Evolutionary conservation across 2,888 invertebrate species (phyloP).

Genomic region (Herminia tarsipennalis): DNA sequence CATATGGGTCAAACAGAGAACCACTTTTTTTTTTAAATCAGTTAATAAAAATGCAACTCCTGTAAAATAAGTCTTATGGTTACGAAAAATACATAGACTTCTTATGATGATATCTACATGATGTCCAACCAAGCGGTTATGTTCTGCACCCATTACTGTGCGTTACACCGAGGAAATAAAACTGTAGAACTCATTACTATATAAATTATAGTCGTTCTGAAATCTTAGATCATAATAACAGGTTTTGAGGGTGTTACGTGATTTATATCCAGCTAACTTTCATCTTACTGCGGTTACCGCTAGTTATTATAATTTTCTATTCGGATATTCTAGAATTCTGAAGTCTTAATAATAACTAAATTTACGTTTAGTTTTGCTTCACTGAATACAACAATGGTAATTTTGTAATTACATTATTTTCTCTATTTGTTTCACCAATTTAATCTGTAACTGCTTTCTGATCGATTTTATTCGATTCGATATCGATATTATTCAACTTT

Average conservation of each 20-base stretch:
- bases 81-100: conserved; percentile 19
- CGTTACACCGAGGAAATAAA: conserved; percentile 31
- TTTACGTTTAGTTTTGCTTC: conserved; percentile 47
- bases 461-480: conserved; percentile 24
- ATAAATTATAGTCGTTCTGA: conserved; percentile 28
- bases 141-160: conserved; percentile 55
- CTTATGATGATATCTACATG: conserved; percentile 36
- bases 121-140: conserved; percentile 45
- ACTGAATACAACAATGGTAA: conserved; percentile 46
- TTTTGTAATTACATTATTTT: conserved; percentile 46
- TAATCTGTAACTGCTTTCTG: conserved; percentile 47
- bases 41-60: conserved; percentile 15
- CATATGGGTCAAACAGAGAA: too few species aligned
- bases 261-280: conserved; percentile 27
- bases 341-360: background rate
- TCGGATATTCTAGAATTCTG: background rate
- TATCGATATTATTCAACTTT: conserved; percentile 17
- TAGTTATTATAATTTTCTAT: conserved; percentile 5
- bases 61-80: conserved; percentile 16
- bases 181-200: conserved; percentile 35
- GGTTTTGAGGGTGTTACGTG: conserved; percentile 30
- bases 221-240: conserved; percentile 39
- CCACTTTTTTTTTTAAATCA: too few species aligned
- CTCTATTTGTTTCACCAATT: conserved; percentile 44
- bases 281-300: conserved; percentile 22